Conservation (phyloP, 2,888 invertebrate genomes). For the Elysia crispata region DNA sequence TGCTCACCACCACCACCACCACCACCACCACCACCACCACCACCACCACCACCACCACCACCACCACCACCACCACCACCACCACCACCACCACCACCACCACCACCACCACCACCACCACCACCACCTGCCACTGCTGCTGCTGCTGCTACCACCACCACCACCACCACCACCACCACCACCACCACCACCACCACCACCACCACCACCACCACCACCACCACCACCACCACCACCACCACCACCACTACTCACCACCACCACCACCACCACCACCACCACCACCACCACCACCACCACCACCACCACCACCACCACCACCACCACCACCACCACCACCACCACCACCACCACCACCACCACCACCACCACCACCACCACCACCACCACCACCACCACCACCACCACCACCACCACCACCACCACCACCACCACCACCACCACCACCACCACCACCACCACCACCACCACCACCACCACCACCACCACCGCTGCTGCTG, state of each 20-base stretch:
- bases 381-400: background rate
- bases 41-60: background rate
- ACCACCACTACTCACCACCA: too few relatives aligned
- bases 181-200: background rate
- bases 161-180: background rate
- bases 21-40: background rate
- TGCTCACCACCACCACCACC: too few relatives aligned
- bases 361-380: background rate
- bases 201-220: background rate
- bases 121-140: too few relatives aligned
- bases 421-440: background rate
- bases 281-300: constrained; percentile 10
- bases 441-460: background rate
- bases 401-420: constrained; percentile 5
- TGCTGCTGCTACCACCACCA: background rate
- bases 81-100: background rate
- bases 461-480: background rate
- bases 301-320: constrained; percentile 13
- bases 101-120: background rate
- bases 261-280: background rate
- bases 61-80: background rate
- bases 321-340: constrained; percentile 11
- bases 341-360: background rate
- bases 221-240: background rate
- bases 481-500: background rate